Base-by-base conservation (phyloP, 2,888 invertebrate genomes). In the Thereva nobilitata region DNA sequence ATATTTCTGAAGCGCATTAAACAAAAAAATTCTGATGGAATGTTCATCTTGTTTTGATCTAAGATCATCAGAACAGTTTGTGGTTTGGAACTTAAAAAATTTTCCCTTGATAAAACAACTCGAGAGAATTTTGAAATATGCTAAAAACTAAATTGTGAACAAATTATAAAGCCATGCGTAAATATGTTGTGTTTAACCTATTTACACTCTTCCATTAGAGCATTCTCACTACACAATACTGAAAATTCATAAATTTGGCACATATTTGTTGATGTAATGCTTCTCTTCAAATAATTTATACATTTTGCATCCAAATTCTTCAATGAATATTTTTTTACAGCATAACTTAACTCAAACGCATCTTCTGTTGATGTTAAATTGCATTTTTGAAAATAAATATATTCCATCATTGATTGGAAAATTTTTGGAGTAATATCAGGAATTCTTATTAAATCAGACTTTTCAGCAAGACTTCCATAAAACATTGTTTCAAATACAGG, bases 401-500 rank as follows among this genome's bases (percentile, higher is more conserved):
- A 91, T 86, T 92, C 89, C 37, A 93, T 79, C 71, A 93, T 82
- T 3, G 92, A 89, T 78, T 87, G 89, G 74, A 93, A 93, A 1
- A 92, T 92, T 72, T 92, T 92, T 4, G 93, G 92, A 76, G 92
- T 92, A 1, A 93, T 91, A 78, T 93, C 93, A 44, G 89, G 84
- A 73, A 93, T 92, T 0, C 87, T 86, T 73, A 93, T 92, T 0
- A 91, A 89, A 72, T 87, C 87, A 70, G 86, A 86, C 56, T 89
- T 88, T 74, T 93, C 92, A 1, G 92, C 88, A 84, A 93, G 87
- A 34, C 90, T 89, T 0, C 93, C 93, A 75, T 84, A 92, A 76
- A 93, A 93, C 93, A 93, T 93, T 0, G 91, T 89, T 75, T 93
- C 92, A 75, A 93, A 93, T 0, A 93, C 93, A 0, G 93, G 93